phyloP scores from a whole-genome alignment of 2,797 vertebrate genomes.

The Aplochiton taeniatus region DNA sequence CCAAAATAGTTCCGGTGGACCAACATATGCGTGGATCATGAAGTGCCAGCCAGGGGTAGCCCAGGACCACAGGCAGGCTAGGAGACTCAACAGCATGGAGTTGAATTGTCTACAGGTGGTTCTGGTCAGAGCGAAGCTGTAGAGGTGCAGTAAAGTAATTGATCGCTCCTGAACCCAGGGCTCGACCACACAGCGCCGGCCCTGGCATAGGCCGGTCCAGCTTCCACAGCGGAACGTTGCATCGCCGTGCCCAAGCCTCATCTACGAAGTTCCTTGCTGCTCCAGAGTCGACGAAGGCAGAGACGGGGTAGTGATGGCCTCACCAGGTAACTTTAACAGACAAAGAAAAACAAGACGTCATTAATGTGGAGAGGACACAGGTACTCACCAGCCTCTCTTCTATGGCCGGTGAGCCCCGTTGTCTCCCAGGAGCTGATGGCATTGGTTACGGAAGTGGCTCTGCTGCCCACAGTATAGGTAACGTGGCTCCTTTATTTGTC shows the following conservation, averaged over 20 bases:
- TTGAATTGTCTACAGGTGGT: not conserved
- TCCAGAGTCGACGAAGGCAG: too few relatives aligned
- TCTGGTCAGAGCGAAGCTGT: not conserved
- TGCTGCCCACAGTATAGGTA: not conserved
- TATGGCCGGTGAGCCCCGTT: too few relatives aligned
- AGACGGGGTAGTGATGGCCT: too few relatives aligned
- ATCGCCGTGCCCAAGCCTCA: too few relatives aligned
- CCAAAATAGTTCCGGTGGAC: not conserved
- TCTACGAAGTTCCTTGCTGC: too few relatives aligned
- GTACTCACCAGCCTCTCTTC: too few relatives aligned
- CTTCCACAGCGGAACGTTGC: too few relatives aligned
- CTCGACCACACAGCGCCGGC: not conserved
- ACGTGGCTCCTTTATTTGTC: not conserved
- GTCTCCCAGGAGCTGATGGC: too few relatives aligned
- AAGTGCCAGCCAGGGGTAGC: not conserved
- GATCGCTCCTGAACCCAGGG: not conserved
- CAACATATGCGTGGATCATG: conserved; percentile 1
- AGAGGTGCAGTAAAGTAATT: not conserved
- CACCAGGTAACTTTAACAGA: too few relatives aligned
- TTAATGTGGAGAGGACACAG: too few relatives aligned
- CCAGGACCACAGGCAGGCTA: not conserved
- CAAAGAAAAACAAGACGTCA: too few relatives aligned
- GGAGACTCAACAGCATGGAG: not conserved
- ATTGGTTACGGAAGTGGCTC: not conserved
- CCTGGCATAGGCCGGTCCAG: too few relatives aligned